A percentile compares a stretch with the other conserved stretches of the same genome.
These are phyloP conservation scores for Actenoides lindsayi DNA, from an alignment of 2,113 vertebrate genomes.

Conservation along the genomic window DNA sequence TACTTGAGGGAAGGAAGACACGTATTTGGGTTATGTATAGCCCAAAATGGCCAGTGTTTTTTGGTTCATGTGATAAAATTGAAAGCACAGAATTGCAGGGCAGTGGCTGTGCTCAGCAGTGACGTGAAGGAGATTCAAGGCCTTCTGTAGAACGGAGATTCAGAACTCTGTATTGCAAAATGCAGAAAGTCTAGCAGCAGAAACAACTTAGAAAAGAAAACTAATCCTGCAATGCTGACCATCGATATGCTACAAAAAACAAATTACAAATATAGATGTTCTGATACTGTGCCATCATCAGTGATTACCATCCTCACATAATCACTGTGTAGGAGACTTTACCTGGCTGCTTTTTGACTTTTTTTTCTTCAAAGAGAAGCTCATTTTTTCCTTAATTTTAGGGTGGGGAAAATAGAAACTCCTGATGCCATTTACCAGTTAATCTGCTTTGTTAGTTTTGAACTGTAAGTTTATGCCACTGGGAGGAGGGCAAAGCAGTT, in stretches of 20 bases:
- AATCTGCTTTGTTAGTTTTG: background rate
- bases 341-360: background rate
- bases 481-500: background rate
- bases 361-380: background rate
- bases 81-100: background rate
- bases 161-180: background rate
- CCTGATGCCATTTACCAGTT: background rate
- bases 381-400: background rate
- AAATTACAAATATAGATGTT: background rate
- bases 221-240: background rate
- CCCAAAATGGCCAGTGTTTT: background rate
- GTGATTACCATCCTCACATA: background rate
- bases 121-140: background rate
- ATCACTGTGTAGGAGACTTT: background rate
- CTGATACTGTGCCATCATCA: background rate
- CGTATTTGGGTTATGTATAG: background rate
- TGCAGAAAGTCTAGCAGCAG: background rate
- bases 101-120: background rate
- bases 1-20: background rate
- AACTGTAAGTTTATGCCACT: background rate
- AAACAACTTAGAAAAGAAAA: background rate
- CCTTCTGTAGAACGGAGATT: background rate
- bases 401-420: background rate
- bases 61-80: background rate
- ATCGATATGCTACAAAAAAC: background rate